phyloP scores from a whole-genome alignment of 2,888 invertebrate species.

The Cenopis cana region DNA sequence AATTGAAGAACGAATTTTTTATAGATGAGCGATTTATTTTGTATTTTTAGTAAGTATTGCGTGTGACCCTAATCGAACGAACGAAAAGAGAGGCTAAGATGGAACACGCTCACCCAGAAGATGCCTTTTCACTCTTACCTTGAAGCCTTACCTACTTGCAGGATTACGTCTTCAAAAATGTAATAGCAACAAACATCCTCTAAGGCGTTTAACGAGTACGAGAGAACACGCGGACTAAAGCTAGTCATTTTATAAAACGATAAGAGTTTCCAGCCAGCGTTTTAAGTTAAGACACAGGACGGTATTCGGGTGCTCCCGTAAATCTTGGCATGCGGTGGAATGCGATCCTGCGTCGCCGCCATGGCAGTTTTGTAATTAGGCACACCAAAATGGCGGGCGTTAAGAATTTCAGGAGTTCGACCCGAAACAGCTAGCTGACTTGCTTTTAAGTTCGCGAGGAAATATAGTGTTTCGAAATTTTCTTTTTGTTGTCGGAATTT shows the following conservation, averaged over 20 bases:
- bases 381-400: constrained; percentile 34
- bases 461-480: constrained; percentile 28
- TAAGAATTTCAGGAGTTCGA: constrained; percentile 38
- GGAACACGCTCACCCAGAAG: too few relatives aligned
- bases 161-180: too few relatives aligned
- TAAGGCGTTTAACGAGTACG: too few relatives aligned
- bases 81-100: too few relatives aligned
- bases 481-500: constrained; percentile 15
- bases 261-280: constrained; percentile 7
- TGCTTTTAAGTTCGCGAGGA: constrained; percentile 32
- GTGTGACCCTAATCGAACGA: too few relatives aligned
- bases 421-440: constrained; percentile 38
- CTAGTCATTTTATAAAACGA: constrained; percentile 28
- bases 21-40: too few relatives aligned
- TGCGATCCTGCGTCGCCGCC: constrained; percentile 40
- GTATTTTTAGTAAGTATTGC: too few relatives aligned
- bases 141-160: too few relatives aligned
- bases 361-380: constrained; percentile 45
- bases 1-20: too few relatives aligned
- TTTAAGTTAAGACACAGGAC: constrained; percentile 28
- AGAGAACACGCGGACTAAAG: too few relatives aligned
- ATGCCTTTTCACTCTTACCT: too few relatives aligned
- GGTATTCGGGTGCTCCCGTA: constrained; percentile 29
- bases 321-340: constrained; percentile 35
- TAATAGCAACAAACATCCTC: too few relatives aligned